phyloP scores from a whole-genome alignment of 2,797 vertebrate species.

The Tangara arthus region DNA sequence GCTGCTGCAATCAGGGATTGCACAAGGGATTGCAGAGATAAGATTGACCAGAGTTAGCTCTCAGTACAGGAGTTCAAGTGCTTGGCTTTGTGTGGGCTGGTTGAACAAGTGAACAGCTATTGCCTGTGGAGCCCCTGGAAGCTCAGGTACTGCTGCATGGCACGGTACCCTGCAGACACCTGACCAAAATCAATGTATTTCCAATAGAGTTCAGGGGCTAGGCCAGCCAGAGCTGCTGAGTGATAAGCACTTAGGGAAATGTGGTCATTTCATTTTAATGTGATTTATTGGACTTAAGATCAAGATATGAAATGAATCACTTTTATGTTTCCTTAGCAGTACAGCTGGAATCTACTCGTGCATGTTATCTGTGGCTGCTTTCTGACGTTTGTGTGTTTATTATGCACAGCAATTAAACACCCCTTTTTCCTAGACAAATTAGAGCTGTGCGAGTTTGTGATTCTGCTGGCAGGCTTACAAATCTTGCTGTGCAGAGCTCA shows the following conservation, averaged over 20 bases:
- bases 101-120: neutral
- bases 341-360: neutral
- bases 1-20: neutral
- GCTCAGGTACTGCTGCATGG: neutral
- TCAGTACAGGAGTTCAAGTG: neutral
- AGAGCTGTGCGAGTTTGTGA: slow-evolving; percentile 29
- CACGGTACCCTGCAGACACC: neutral
- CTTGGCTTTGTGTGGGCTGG: neutral
- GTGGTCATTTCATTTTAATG: slow-evolving; percentile 26
- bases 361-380: neutral
- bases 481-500: slow-evolving; percentile 19
- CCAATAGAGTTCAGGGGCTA: neutral
- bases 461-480: slow-evolving; percentile 56
- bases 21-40: neutral
- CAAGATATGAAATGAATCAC: slow-evolving; percentile 32
- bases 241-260: slow-evolving; percentile 27
- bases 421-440: slow-evolving; percentile 55
- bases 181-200: neutral
- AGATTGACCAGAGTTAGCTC: neutral
- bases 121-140: neutral
- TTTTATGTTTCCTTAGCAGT: neutral
- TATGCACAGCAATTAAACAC: slow-evolving; percentile 53
- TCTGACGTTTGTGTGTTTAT: slow-evolving; percentile 15
- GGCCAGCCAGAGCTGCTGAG: neutral
- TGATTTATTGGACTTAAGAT: slow-evolving; percentile 30